These are phyloP conservation scores for Acinonyx jubatus DNA, from an alignment of 2,113 vertebrate species.

Conservation along the genomic window DNA sequence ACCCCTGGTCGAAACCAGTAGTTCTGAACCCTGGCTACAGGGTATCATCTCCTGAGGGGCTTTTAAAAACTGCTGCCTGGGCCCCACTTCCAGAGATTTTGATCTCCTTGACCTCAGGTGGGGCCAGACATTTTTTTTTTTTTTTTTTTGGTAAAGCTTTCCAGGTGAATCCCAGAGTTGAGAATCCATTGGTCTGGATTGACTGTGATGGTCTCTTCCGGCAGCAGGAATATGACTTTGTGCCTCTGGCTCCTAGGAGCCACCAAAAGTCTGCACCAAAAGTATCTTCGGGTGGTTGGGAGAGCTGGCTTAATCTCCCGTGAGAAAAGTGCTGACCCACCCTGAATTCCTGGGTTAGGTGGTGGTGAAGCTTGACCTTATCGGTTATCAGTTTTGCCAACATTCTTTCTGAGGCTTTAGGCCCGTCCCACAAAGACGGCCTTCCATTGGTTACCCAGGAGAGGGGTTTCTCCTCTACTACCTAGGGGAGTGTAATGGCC, in stretches of 20 bases:
- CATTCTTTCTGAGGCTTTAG: constrained; percentile 67
- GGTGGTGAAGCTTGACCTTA: constrained; percentile 69
- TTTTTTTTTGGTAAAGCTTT: not conserved
- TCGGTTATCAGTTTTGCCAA: constrained; percentile 60
- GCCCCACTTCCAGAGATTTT: not conserved
- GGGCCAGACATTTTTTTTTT: not conserved
- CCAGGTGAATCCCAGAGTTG: not conserved
- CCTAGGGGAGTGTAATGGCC: constrained; percentile 49
- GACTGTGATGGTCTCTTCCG: not conserved
- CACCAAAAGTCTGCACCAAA: not conserved
- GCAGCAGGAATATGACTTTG: constrained; percentile 1
- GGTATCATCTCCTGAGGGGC: not conserved
- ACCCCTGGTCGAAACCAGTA: not conserved
- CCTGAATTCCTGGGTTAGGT: constrained; percentile 69
- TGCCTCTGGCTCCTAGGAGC: not conserved
- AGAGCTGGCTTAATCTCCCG: constrained; percentile 55
- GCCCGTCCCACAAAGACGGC: constrained; percentile 60
- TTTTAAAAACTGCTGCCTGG: not conserved
- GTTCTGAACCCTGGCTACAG: not conserved
- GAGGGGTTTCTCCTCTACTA: constrained; percentile 59
- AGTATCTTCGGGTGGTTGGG: constrained; percentile 56
- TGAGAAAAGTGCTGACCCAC: constrained; percentile 69
- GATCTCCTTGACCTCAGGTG: not conserved
- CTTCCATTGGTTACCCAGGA: not conserved
- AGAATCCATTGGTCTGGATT: not conserved